Evolutionary conservation across 2,113 vertebrate genomes (phyloP).

Genomic region (Euleptes europaea): DNA sequence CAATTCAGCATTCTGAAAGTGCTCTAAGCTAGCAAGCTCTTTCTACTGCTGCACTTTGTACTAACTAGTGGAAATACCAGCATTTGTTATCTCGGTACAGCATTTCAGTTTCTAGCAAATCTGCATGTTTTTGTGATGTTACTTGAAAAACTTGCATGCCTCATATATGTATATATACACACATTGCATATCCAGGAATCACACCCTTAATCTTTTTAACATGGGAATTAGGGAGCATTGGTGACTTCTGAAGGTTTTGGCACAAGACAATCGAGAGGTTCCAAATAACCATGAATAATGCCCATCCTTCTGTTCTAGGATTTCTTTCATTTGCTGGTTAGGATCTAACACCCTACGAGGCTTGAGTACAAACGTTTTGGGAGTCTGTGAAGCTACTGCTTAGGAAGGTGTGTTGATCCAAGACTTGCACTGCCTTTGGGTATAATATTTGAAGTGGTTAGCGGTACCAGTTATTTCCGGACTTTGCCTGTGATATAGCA

Average conservation of each 20-base stretch:
- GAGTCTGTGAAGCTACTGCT: not conserved
- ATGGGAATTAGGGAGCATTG: not conserved
- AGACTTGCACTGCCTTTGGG: not conserved
- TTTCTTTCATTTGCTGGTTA: not conserved
- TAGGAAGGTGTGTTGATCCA: not conserved
- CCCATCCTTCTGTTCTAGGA: not conserved
- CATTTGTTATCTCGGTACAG: conserved; percentile 55
- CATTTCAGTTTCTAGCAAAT: conserved; percentile 48
- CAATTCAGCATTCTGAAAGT: conserved; percentile 94
- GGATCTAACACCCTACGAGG: too few relatives aligned
- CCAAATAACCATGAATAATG: not conserved
- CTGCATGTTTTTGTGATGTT: conserved; percentile 48
- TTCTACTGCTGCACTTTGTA: conserved; percentile 74
- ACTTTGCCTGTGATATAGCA: not conserved
- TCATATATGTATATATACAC: conserved; percentile 4
- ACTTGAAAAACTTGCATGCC: conserved; percentile 51
- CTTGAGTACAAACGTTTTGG: not conserved
- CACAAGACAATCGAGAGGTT: not conserved
- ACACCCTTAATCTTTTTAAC: conserved; percentile 26
- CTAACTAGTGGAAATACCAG: conserved; percentile 78
- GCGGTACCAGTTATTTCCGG: not conserved
- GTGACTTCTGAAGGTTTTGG: not conserved
- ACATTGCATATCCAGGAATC: conserved; percentile 53
- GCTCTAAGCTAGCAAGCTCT: conserved; percentile 81
- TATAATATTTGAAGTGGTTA: not conserved